Evolutionary conservation across 2,888 invertebrate species (phyloP).

Genomic region (Dermolepida albohirtum): DNA sequence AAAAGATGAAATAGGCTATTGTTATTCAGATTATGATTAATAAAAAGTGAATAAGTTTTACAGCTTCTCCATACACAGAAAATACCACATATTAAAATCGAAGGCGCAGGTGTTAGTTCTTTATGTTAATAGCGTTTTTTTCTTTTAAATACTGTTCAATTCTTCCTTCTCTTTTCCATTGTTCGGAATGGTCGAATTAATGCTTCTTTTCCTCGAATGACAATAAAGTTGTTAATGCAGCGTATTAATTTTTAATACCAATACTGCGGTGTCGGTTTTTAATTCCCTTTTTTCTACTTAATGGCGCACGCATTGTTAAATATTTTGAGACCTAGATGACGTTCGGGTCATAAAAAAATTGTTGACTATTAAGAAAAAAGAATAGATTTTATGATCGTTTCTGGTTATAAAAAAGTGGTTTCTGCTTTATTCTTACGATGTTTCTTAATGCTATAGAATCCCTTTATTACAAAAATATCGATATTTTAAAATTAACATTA

Average conservation of each 20-base stretch:
- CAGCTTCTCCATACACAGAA: slow-evolving; percentile 6
- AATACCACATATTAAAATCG: slow-evolving; percentile 23
- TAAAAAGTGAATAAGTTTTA: slow-evolving; percentile 11
- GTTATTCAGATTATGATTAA: slow-evolving; percentile 6
- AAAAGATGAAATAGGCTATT: background rate
- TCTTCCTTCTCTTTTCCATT: slow-evolving; percentile 15
- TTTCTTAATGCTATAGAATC: too few species aligned
- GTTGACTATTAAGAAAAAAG: slow-evolving; percentile 21
- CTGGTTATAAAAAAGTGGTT: background rate
- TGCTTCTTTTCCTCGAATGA: slow-evolving; percentile 34
- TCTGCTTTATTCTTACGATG: background rate
- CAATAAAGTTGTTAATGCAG: slow-evolving; percentile 31
- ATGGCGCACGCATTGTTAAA: slow-evolving; percentile 37
- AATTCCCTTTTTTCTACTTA: slow-evolving; percentile 24
- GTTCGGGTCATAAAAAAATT: slow-evolving; percentile 23
- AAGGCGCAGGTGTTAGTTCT: slow-evolving; percentile 34
- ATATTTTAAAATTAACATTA: slow-evolving; percentile 4
- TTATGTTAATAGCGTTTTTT: slow-evolving; percentile 14
- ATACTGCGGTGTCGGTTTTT: slow-evolving; percentile 14
- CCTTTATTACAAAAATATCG: background rate
- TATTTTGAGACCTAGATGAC: slow-evolving; percentile 41
- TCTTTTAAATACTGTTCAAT: background rate
- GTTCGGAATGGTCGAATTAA: slow-evolving; percentile 33
- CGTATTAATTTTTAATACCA: slow-evolving; percentile 39
- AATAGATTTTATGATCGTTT: background rate